phyloP scores from a whole-genome alignment of 2,888 invertebrate genomes.

The Scaptomyza polygonia region DNA sequence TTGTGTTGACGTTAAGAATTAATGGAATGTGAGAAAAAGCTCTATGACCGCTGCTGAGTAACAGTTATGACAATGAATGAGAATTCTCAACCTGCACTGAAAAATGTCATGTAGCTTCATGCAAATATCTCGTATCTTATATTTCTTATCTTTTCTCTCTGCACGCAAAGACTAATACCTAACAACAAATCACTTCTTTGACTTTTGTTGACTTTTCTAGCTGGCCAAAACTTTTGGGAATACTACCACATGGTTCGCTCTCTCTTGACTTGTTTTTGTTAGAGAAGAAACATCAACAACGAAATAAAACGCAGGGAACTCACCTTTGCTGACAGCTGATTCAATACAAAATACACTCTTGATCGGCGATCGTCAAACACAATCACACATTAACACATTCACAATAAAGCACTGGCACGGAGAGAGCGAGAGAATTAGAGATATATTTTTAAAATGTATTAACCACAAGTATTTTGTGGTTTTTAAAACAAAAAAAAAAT shows the following conservation, averaged over 20 bases:
- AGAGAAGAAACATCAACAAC: too few relatives aligned
- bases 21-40: constrained; percentile 42
- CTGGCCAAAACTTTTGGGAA: constrained; percentile 3
- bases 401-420: not conserved
- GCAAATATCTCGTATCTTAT: too few relatives aligned
- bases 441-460: too few relatives aligned
- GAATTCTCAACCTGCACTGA: too few relatives aligned
- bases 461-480: too few relatives aligned
- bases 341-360: constrained; percentile 16
- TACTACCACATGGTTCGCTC: not conserved
- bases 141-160: too few relatives aligned
- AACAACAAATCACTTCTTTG: not conserved
- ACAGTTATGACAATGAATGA: not conserved
- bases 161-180: too few relatives aligned
- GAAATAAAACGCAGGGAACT: too few relatives aligned
- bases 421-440: not conserved
- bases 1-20: not conserved
- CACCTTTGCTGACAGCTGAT: constrained; percentile 46
- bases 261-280: not conserved
- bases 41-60: constrained; percentile 14
- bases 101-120: too few relatives aligned
- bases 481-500: too few relatives aligned
- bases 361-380: constrained; percentile 17
- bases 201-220: not conserved
- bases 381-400: not conserved